Conservation (phyloP, 2,888 invertebrate species). For the Flexamia atlantica region DNA sequence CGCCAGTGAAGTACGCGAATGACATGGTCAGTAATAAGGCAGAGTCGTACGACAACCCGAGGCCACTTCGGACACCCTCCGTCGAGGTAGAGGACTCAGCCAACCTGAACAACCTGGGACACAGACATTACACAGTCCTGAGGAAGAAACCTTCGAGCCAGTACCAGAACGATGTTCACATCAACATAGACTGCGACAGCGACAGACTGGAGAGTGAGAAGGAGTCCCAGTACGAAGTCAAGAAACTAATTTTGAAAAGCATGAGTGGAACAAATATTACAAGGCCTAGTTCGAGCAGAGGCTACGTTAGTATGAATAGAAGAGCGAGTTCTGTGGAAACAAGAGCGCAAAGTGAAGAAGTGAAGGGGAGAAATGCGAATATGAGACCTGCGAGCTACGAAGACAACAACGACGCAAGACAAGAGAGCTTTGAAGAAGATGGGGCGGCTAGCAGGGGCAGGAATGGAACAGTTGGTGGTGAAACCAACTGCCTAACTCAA, state of each 20-base stretch:
- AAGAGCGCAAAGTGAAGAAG: background rate
- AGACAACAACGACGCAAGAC: conserved; percentile 5
- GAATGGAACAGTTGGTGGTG: background rate
- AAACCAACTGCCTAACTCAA: background rate
- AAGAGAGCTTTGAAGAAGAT: background rate
- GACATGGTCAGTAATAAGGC: conserved; percentile 17
- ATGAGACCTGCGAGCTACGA: conserved; percentile 15
- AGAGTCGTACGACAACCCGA: conserved; percentile 6
- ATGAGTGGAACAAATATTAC: background rate
- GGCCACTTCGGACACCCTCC: background rate
- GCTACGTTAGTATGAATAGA: conserved; percentile 21
- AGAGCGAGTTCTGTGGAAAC: conserved; percentile 17
- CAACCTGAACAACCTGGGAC: conserved; percentile 14
- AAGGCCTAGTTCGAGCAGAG: background rate
- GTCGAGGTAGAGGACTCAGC: background rate
- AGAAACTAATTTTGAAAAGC: background rate
- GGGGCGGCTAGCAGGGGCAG: background rate
- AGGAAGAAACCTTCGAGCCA: background rate
- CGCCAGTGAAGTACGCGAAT: conserved; percentile 7
- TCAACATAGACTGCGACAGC: conserved; percentile 1
- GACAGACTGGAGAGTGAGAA: background rate
- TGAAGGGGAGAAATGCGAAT: background rate
- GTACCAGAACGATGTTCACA: conserved; percentile 28
- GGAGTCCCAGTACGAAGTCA: conserved; percentile 17
- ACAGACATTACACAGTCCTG: conserved; percentile 10